Percentiles rank a stretch among this genome's conserved stretches.
phyloP scores from a whole-genome alignment of 2,888 invertebrate species.

The Autographa pulchrina region DNA sequence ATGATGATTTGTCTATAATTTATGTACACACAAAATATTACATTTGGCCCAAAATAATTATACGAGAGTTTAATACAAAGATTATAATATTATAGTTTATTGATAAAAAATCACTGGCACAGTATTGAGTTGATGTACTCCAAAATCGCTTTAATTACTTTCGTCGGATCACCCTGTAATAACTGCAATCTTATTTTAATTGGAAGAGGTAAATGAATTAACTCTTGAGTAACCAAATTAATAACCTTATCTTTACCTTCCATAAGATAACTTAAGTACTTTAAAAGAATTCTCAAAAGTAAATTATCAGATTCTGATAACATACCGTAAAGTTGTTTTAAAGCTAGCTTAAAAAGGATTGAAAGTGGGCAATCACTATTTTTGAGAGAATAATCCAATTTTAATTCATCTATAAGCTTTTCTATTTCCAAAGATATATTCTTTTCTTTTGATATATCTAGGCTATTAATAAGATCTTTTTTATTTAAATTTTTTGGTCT shows the following conservation, averaged over 20 bases:
- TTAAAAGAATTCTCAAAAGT: not conserved
- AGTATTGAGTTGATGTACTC: not conserved
- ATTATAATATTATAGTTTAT: no score
- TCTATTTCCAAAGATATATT: not conserved
- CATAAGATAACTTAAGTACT: not conserved
- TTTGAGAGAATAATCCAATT: not conserved
- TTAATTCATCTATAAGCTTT: not conserved
- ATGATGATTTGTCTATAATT: no score
- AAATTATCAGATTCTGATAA: accelerated
- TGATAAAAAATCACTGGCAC: slow-evolving; percentile 1
- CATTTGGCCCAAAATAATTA: no score
- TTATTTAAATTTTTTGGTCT: no score
- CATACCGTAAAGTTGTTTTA: not conserved
- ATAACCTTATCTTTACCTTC: not conserved
- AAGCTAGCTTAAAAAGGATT: not conserved
- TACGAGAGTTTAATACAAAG: no score
- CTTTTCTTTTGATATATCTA: not conserved
- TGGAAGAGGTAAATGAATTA: not conserved
- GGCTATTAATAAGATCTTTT: no score
- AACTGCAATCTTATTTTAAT: slow-evolving; percentile 8
- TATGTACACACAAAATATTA: no score
- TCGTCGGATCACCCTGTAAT: slow-evolving; percentile 11
- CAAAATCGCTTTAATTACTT: slow-evolving; percentile 8
- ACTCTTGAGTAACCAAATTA: not conserved
- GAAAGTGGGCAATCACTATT: slow-evolving; percentile 15